Evolutionary conservation across 2,888 invertebrate species (phyloP).

Genomic region (Hemicrepidius hirtus): DNA sequence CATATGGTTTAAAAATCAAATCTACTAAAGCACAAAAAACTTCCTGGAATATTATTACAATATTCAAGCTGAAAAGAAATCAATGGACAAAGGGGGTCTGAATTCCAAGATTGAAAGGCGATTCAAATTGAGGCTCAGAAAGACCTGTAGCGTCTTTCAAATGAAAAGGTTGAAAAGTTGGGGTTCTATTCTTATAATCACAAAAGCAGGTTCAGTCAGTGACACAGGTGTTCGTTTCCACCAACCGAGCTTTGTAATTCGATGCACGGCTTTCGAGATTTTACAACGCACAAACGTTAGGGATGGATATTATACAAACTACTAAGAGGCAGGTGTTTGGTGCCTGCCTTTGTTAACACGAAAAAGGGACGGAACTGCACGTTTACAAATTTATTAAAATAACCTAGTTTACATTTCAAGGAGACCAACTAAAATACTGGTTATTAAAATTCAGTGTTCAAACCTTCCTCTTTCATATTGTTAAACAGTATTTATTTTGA

Average conservation of each 20-base stretch:
- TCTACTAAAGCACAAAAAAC: not conserved
- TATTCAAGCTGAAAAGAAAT: conserved; percentile 17
- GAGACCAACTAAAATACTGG: not conserved
- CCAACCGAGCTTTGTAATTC: conserved; percentile 36
- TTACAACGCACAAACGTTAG: conserved; percentile 18
- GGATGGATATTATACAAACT: conserved; percentile 37
- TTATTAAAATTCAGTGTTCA: not conserved
- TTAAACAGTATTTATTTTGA: not conserved
- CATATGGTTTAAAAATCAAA: conserved; percentile 7
- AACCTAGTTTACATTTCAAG: conserved; percentile 15
- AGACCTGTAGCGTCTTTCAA: conserved; percentile 15
- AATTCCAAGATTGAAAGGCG: conserved; percentile 20
- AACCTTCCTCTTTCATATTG: not conserved
- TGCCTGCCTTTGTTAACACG: conserved; percentile 43
- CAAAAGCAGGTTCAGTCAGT: conserved; percentile 28
- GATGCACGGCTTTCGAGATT: conserved; percentile 33
- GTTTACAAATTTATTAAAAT: conserved; percentile 44
- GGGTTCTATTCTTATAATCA: conserved; percentile 29
- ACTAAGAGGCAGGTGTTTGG: conserved; percentile 42
- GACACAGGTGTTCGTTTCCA: conserved; percentile 40
- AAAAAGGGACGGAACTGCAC: conserved; percentile 33
- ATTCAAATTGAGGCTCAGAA: not conserved
- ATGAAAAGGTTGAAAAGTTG: conserved; percentile 28
- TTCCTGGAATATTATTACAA: conserved; percentile 17
- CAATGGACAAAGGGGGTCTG: conserved; percentile 5